Percentiles rank a stretch among this genome's conserved stretches.
phyloP scores from a whole-genome alignment of 2,797 vertebrate species.

The Protosalanx chinensis region DNA sequence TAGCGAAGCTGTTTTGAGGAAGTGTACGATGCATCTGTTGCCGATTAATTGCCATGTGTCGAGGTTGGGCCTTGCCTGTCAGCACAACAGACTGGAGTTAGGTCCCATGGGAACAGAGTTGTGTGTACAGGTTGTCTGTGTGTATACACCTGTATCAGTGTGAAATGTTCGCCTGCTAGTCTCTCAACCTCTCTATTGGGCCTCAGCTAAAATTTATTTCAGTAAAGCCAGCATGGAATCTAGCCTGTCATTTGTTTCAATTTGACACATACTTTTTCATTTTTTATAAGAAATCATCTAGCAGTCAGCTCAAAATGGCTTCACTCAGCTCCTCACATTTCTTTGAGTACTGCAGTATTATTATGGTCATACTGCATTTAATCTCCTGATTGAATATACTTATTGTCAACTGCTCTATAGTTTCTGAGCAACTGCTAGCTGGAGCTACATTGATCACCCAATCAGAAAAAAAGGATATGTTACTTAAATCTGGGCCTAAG shows the following conservation, averaged over 20 bases:
- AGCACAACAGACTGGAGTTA: too few species aligned
- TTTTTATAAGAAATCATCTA: not conserved
- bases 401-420: not conserved
- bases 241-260: not conserved
- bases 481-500: not conserved
- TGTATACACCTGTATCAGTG: not conserved
- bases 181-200: not conserved
- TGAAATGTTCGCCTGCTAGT: not conserved
- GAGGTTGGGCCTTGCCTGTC: too few species aligned
- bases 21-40: not conserved
- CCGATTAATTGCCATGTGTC: not conserved
- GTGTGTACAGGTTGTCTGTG: not conserved
- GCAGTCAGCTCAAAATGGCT: too few species aligned
- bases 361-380: not conserved
- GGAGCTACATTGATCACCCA: too few species aligned
- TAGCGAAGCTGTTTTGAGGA: not conserved
- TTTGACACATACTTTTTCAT: not conserved
- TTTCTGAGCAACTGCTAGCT: too few species aligned
- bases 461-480: not conserved
- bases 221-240: not conserved
- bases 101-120: not conserved
- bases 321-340: not conserved
- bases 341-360: not conserved
- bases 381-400: not conserved
- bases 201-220: not conserved